These are phyloP conservation scores for Neolamprologus toae DNA, from an alignment of 2,113 vertebrate species.

Conservation along the genomic window DNA sequence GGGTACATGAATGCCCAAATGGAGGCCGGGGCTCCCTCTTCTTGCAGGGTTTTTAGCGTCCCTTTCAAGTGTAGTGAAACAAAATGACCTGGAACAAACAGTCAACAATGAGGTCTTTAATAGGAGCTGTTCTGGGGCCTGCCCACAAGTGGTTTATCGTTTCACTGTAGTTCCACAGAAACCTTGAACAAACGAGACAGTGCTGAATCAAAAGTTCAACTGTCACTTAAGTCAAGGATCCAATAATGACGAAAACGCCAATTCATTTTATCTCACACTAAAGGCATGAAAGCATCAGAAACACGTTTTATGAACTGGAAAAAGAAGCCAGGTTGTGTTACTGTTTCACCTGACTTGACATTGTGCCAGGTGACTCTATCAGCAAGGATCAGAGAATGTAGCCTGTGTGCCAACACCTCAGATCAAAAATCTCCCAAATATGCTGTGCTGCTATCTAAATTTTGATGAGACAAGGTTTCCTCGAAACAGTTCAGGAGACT, in stretches of 20 bases:
- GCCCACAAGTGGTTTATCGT: slow-evolving; percentile 56
- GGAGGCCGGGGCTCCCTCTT: slow-evolving; percentile 14
- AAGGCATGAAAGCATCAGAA: neutral
- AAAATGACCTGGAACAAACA: slow-evolving; percentile 66
- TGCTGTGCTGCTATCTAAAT: neutral
- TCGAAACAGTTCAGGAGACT: neutral
- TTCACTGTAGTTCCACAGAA: slow-evolving; percentile 30
- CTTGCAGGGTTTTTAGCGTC: slow-evolving; percentile 32
- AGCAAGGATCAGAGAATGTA: slow-evolving; percentile 50
- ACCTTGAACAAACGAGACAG: neutral
- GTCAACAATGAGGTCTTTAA: slow-evolving; percentile 69
- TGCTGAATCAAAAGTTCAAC: neutral
- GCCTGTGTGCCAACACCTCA: slow-evolving; percentile 30
- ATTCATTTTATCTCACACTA: neutral
- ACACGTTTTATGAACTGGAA: neutral
- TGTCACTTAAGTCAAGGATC: neutral
- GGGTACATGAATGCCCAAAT: slow-evolving; percentile 22
- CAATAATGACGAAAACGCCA: neutral
- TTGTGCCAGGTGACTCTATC: slow-evolving; percentile 38
- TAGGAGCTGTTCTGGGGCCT: slow-evolving; percentile 33
- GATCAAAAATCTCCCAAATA: slow-evolving; percentile 40
- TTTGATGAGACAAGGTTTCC: neutral
- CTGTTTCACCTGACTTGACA: slow-evolving; percentile 32
- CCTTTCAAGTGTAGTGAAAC: slow-evolving; percentile 59
- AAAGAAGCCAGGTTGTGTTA: slow-evolving; percentile 23